These are phyloP conservation scores for Eurosta solidaginis DNA, from an alignment of 1,140 invertebrate genomes.

Conservation along the genomic window DNA sequence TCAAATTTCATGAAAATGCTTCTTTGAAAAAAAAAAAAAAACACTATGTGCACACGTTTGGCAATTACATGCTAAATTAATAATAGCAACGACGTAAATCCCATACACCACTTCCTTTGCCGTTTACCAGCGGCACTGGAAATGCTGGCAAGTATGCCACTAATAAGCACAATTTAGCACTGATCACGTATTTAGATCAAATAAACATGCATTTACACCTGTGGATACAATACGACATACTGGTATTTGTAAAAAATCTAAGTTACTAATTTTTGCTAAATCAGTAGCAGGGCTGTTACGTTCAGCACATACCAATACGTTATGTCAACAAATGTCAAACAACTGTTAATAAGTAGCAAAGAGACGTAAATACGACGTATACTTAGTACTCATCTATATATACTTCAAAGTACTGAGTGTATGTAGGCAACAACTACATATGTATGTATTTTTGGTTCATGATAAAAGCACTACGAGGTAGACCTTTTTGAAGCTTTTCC, in stretches of 20 bases:
- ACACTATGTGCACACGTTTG: too few species aligned
- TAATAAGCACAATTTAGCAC: conserved; percentile 11
- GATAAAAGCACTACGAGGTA: too few species aligned
- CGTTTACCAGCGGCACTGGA: neutral
- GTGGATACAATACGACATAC: neutral
- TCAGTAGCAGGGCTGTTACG: neutral
- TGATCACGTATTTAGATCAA: conserved; percentile 3
- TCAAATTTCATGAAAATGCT: too few species aligned
- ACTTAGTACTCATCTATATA: too few species aligned
- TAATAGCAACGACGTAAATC: too few species aligned
- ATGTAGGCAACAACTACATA: too few species aligned
- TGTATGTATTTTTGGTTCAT: too few species aligned
- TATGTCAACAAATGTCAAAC: conserved; percentile 18
- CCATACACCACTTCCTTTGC: neutral
- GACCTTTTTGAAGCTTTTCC: too few species aligned
- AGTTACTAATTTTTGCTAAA: conserved; percentile 17
- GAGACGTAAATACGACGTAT: neutral
- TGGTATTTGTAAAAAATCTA: neutral
- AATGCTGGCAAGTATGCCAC: neutral
- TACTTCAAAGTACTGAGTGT: too few species aligned
- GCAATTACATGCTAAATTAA: too few species aligned
- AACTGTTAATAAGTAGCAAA: neutral
- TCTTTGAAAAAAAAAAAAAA: too few species aligned
- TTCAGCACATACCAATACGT: neutral
- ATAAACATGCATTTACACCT: neutral